Conservation (phyloP, 2,888 invertebrate genomes). For the Merodon equestris region DNA sequence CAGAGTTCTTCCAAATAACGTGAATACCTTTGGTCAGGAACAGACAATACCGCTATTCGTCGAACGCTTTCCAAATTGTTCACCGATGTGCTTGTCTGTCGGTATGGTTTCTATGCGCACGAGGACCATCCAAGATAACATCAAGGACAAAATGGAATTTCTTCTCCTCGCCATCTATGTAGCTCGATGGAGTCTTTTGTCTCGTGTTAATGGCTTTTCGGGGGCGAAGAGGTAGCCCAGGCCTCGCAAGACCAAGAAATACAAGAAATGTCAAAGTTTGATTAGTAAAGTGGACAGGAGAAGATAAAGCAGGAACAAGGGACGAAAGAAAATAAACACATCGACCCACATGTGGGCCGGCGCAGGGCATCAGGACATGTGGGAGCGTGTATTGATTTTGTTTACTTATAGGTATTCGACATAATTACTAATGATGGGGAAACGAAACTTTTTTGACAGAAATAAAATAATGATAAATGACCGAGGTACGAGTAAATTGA, state of each 20-base stretch:
- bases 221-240: conserved; percentile 42
- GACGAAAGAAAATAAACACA: too few relatives aligned
- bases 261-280: conserved; percentile 66
- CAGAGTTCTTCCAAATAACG: too few relatives aligned
- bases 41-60: conserved; percentile 21
- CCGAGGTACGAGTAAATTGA: conserved; percentile 55
- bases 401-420: conserved; percentile 62
- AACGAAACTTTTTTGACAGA: conserved; percentile 66
- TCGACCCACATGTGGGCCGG: not conserved
- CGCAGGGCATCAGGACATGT: conserved; percentile 9
- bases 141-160: conserved; percentile 63
- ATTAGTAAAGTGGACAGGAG: conserved; percentile 65
- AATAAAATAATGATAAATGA: conserved; percentile 68
- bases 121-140: conserved; percentile 35
- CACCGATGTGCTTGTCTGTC: not conserved
- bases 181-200: conserved; percentile 48
- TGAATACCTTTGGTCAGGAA: conserved; percentile 52
- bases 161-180: conserved; percentile 13
- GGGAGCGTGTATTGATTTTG: conserved; percentile 55
- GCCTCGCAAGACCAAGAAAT: conserved; percentile 48
- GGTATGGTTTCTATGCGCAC: not conserved
- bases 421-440: conserved; percentile 66
- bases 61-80: conserved; percentile 33
- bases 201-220: conserved; percentile 58
- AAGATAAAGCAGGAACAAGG: conserved; percentile 9